These are phyloP conservation scores for Drosophila cognata DNA, from an alignment of 2,888 invertebrate genomes.

Conservation along the genomic window DNA sequence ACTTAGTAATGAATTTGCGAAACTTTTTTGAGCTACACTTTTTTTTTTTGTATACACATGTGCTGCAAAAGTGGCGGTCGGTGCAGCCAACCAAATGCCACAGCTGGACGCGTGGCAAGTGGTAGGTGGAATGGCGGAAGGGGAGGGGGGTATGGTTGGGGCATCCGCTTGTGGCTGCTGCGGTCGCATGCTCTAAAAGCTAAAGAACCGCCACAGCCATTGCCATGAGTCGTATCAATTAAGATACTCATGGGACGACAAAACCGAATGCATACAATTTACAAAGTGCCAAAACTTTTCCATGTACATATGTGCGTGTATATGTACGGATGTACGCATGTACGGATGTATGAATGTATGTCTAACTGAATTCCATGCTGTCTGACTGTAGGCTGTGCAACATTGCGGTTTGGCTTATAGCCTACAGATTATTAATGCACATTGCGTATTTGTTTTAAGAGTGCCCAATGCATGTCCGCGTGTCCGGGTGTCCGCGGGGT, in stretches of 20 bases:
- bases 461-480: background rate
- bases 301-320: background rate
- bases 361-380: background rate
- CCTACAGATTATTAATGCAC: constrained; percentile 66
- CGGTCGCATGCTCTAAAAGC: constrained; percentile 70
- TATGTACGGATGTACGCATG: background rate
- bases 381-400: constrained; percentile 28
- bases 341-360: background rate
- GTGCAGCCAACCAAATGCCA: constrained; percentile 39
- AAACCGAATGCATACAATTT: constrained; percentile 36
- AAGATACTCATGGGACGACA: constrained; percentile 60
- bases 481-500: background rate
- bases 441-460: constrained; percentile 46
- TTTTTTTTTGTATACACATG: constrained; percentile 27
- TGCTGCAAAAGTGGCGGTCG: constrained; percentile 56
- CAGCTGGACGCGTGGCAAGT: constrained; percentile 16
- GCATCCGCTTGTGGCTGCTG: constrained; percentile 49
- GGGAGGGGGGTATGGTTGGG: background rate
- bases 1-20: constrained; percentile 40
- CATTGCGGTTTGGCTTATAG: constrained; percentile 67
- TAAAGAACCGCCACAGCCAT: constrained; percentile 51
- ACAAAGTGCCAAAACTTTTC: constrained; percentile 48
- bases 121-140: background rate
- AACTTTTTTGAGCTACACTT: constrained; percentile 34
- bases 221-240: constrained; percentile 58